Evolutionary conservation across 1,140 invertebrate genomes (phyloP).

Genomic region (Lethocerus indicus): DNA sequence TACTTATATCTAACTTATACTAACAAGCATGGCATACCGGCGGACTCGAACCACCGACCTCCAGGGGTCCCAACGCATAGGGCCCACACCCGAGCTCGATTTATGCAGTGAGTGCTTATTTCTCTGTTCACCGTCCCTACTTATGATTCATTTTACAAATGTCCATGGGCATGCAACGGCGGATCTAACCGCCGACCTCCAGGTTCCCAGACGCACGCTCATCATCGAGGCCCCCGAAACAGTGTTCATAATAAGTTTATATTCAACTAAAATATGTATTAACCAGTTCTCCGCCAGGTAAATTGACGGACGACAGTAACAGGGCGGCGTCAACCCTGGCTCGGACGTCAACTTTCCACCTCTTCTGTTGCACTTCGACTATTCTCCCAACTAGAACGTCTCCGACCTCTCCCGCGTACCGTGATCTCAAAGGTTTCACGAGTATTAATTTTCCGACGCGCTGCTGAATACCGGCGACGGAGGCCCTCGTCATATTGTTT

Average conservation of each 20-base stretch:
- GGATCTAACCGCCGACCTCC: too few relatives aligned
- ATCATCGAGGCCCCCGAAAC: too few relatives aligned
- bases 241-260: neutral
- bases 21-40: too few relatives aligned
- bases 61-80: too few relatives aligned
- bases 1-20: too few relatives aligned
- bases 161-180: too few relatives aligned
- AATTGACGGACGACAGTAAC: slow-evolving; percentile 82
- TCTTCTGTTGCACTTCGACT: slow-evolving; percentile 73
- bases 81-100: too few relatives aligned
- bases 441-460: slow-evolving; percentile 90
- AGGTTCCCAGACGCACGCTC: too few relatives aligned
- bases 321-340: slow-evolving; percentile 77
- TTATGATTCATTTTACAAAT: too few relatives aligned
- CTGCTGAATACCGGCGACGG: slow-evolving; percentile 84
- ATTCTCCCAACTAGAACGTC: slow-evolving; percentile 93
- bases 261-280: slow-evolving; percentile 16
- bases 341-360: slow-evolving; percentile 94
- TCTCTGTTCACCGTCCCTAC: too few relatives aligned
- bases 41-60: too few relatives aligned
- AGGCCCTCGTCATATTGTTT: slow-evolving; percentile 65
- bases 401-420: slow-evolving; percentile 87
- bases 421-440: slow-evolving; percentile 73
- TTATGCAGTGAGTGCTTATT: too few relatives aligned
- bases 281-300: slow-evolving; percentile 91